Percentiles rank a stretch among this genome's conserved stretches.
These are phyloP conservation scores for Nothocercus nigrocapillus DNA, from an alignment of 2,113 vertebrate species.

Conservation along the genomic window DNA sequence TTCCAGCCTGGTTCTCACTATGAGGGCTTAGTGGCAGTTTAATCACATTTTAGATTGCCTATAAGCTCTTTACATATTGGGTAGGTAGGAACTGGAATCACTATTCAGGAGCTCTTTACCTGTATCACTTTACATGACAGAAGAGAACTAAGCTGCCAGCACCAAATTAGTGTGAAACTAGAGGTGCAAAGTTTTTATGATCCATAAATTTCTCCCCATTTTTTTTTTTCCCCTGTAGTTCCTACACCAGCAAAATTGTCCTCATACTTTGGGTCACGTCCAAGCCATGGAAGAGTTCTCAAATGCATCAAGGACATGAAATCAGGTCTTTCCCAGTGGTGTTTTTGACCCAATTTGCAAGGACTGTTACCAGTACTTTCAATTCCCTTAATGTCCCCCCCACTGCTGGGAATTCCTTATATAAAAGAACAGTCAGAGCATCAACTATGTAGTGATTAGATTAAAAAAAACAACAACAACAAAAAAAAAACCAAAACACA, in stretches of 20 bases:
- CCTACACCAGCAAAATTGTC: background rate
- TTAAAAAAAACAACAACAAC: background rate
- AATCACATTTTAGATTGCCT: background rate
- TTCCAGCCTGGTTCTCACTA: background rate
- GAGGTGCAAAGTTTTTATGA: background rate
- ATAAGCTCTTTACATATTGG: background rate
- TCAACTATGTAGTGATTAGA: background rate
- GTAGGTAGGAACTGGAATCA: background rate
- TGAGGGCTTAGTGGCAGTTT: background rate
- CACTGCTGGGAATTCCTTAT: background rate
- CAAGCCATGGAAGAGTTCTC: constrained; percentile 1
- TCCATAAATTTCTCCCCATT: background rate
- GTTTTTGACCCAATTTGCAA: background rate
- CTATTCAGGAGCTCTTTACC: background rate
- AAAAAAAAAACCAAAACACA: background rate
- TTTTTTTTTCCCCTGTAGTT: background rate
- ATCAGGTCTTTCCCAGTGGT: background rate
- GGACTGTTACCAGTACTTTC: background rate
- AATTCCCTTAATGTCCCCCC: fast-evolving
- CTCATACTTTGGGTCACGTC: background rate
- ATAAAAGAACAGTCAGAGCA: background rate
- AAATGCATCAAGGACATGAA: background rate
- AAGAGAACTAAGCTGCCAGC: background rate
- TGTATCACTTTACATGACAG: background rate
- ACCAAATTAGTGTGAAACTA: background rate